Evolutionary conservation across 2,888 invertebrate genomes (phyloP), one percentile per base, ranked within the genome.

Genomic region (Tridacna crocea): DNA sequence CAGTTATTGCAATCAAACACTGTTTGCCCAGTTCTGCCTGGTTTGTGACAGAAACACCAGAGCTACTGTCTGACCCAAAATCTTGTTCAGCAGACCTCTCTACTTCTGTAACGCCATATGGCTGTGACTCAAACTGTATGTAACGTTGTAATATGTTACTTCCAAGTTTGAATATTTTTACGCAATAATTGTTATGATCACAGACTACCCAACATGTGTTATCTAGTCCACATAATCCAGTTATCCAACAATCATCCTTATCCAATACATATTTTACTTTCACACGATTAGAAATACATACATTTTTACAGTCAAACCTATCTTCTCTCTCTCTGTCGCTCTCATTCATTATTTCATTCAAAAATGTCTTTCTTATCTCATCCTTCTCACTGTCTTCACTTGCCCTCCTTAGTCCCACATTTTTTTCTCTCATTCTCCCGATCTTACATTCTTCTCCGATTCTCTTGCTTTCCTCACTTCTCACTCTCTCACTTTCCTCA

Each of bases 101-200:
- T 24, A 61, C 22, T 24, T 61, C 61, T 61, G 61, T 61, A 22
- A 61, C 61, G 13, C 24, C 61, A 13, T 22, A 61, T 24, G 61
- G 61, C 22, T 61, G 12, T 13, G 61, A 19, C 61, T 13, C 19
- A 61, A 61, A 24, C 24, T 22, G n/a, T 24, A 61, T 61, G 22
- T 61, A 61, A n/a, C 61, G 61, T 61, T 13, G 8, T 61, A 61
- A 61, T 22, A 10, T 61, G 61, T 61, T 61, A n/a, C n/a, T n/a
- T 13, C n/a, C 61, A 22, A 22, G 22, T n/a, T 24, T 24, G 24
- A 61, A 61, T 61, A 61, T 61, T 61, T 61, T 61, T n/a, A 61
- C 22, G 13, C 61, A 13, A 13, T 61, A 24, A 61, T 61, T 61
- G 22, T 24, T 22, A 22, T n/a, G 4, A 61, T 61, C 61, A n/a